Conservation (phyloP, 2,797 vertebrate species). For the Pampus argenteus region DNA sequence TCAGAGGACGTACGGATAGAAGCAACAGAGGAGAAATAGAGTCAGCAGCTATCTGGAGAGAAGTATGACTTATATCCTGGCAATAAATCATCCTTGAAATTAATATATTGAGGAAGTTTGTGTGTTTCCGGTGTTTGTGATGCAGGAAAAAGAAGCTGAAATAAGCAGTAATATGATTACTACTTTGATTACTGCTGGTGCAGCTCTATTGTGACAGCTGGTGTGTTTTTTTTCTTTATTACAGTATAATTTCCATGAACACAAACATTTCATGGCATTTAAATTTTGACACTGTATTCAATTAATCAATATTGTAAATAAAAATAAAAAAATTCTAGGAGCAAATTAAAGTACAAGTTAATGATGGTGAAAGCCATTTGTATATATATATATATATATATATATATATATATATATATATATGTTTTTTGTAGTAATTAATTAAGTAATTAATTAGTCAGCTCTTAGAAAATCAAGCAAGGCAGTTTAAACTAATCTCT, state of each 20-base stretch:
- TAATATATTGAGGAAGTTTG: slow-evolving; percentile 43
- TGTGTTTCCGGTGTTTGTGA: slow-evolving; percentile 18
- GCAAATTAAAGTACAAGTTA: background rate
- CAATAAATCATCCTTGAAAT: slow-evolving; percentile 66
- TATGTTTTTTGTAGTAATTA: no score
- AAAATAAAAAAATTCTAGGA: no score
- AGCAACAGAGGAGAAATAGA: slow-evolving; percentile 42
- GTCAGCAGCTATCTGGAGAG: slow-evolving; percentile 46
- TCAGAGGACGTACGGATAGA: slow-evolving; percentile 58
- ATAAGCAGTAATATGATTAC: slow-evolving; percentile 13
- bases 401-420: no score
- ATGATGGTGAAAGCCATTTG: background rate
- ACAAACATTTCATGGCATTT: background rate
- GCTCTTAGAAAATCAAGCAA: no score
- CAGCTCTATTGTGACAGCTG: background rate
- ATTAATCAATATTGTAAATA: background rate
- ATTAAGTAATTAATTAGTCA: no score
- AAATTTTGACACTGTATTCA: no score
- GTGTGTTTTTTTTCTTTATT: background rate
- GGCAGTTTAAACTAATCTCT: no score
- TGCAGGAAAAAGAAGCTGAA: slow-evolving; percentile 19
- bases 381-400: no score
- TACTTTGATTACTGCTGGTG: background rate
- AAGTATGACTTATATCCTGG: slow-evolving; percentile 35
- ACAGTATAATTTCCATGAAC: background rate